Evolutionary conservation across 1,140 invertebrate genomes (phyloP).

Genomic region (Drosophila biarmipes): DNA sequence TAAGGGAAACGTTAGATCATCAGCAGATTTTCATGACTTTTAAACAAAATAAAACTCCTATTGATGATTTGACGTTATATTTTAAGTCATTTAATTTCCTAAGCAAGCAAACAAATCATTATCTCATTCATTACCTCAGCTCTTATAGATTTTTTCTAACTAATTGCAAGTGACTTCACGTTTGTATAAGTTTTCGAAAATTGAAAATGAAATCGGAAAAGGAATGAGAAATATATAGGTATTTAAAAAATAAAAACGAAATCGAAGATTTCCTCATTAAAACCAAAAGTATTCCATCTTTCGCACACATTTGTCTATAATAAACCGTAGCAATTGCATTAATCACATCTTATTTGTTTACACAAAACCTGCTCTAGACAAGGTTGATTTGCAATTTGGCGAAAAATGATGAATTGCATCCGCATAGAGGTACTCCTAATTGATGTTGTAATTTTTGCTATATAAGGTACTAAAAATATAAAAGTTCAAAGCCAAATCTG

Average conservation of each 20-base stretch:
- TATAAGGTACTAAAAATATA: constrained; percentile 1
- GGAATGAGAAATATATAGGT: not conserved
- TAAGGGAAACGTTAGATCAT: constrained; percentile 54
- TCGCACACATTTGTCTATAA: not conserved
- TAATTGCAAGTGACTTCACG: not conserved
- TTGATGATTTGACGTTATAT: too few species aligned
- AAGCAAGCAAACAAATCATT: too few species aligned
- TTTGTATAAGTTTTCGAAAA: not conserved
- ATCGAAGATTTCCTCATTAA: not conserved
- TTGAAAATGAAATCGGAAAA: not conserved
- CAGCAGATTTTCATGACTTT: not conserved
- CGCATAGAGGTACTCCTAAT: not conserved
- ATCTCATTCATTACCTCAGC: too few species aligned
- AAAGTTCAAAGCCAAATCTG: constrained; percentile 7
- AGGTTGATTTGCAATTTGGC: constrained; percentile 11
- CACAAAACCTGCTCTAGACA: not conserved
- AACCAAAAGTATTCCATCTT: not conserved
- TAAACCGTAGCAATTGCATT: not conserved
- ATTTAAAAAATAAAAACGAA: not conserved
- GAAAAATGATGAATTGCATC: not conserved
- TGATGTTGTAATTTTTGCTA: constrained; percentile 8
- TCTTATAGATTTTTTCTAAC: too few species aligned
- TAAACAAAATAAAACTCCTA: too few species aligned
- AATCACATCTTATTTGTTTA: not conserved
- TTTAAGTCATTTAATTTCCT: too few species aligned